A percentile compares a stretch with the other conserved stretches of the same genome.
Evolutionary conservation across 2,888 invertebrate genomes (phyloP).

Genomic region (Leptinotarsa peninsularis): DNA sequence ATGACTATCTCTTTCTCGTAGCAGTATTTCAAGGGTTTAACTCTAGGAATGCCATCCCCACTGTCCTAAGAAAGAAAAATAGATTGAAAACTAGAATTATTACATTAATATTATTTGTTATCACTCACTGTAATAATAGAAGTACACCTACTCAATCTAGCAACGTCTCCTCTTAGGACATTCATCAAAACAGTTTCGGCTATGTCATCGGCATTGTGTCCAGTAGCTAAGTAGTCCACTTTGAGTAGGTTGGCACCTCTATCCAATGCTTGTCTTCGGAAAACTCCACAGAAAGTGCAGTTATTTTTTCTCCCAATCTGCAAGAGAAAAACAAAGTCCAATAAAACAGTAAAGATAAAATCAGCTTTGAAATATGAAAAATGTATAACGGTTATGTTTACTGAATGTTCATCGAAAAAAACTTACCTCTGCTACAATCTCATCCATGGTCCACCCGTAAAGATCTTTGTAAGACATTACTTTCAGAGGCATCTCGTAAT

Average conservation of each 20-base stretch:
- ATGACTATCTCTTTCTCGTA: conserved; percentile 99
- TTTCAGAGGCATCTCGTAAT: conserved; percentile 93
- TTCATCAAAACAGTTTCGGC: conserved; percentile 99
- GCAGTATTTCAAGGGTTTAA: conserved; percentile 96
- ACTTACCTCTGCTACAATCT: conserved; percentile 86
- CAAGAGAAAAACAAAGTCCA: conserved; percentile 42
- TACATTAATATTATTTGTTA: not conserved
- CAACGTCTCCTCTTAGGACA: conserved; percentile 95
- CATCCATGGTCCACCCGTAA: conserved; percentile 99
- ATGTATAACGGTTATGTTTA: too few relatives aligned
- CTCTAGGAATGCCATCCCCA: conserved; percentile 88
- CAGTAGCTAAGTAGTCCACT: conserved; percentile 95
- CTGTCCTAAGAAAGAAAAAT: conserved; percentile 70
- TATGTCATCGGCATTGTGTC: conserved; percentile 97
- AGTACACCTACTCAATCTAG: conserved; percentile 91
- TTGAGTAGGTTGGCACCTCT: conserved; percentile 89
- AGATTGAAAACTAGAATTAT: not conserved
- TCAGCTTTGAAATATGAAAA: too few relatives aligned
- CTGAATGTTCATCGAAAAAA: too few relatives aligned
- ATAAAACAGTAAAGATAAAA: too few relatives aligned
- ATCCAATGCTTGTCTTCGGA: conserved; percentile 95
- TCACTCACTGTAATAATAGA: conserved; percentile 84
- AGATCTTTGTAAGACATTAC: conserved; percentile 96
- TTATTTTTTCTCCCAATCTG: conserved; percentile 90
- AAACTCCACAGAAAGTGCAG: conserved; percentile 96